Evolutionary conservation across 2,888 invertebrate species (phyloP), one percentile per base, ranked within the genome.

Genomic region (Amphipyra berbera): DNA sequence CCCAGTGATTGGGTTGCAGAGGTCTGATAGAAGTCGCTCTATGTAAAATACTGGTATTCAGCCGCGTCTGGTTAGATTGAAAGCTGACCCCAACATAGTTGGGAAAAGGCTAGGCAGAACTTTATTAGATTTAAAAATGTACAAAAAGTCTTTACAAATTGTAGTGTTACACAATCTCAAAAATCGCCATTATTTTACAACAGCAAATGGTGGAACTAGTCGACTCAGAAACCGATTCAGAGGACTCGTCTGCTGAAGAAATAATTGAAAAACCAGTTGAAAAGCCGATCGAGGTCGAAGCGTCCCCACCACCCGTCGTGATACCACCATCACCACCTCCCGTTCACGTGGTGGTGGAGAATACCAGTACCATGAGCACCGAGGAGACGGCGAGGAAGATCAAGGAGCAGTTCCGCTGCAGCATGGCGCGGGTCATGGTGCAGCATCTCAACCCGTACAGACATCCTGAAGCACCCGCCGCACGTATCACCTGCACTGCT

Each of bases 371-470:
- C 0, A 30, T 59, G 6, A 69, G 41, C 21, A 49, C 63, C 9
- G 79, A 80, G 64, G 96, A 96, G 73, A 72, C 92, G 6, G 96
- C 96, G 41, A 95, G 97, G 55, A 96, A 96, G 85, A 97, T 97
- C 69, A 98, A 98, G 93, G 98, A 99, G 83, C 96, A 96, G 77
- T 99, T 99, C 95, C 96, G 98, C 56, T 96, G 96, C 78, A 96
- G 95, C 81, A 97, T 97, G 96, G 97, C 97, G 12, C 96, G 97
- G 46, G 97, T 97, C 30, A 97, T 98, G 95, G 98, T 98, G 72
- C 96, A 97, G 62, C 97, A 97, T 84, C 96, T 99, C 62, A 98
- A 98, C 91, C 98, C 98, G 0, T 99, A 98, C 92, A 95, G 98
- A 56, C 98, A 97, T 84, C 96, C 97, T 0, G 97, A 97, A 73